These are phyloP conservation scores for Manis pentadactyla DNA, from an alignment of 2,797 vertebrate genomes.

Conservation along the genomic window DNA sequence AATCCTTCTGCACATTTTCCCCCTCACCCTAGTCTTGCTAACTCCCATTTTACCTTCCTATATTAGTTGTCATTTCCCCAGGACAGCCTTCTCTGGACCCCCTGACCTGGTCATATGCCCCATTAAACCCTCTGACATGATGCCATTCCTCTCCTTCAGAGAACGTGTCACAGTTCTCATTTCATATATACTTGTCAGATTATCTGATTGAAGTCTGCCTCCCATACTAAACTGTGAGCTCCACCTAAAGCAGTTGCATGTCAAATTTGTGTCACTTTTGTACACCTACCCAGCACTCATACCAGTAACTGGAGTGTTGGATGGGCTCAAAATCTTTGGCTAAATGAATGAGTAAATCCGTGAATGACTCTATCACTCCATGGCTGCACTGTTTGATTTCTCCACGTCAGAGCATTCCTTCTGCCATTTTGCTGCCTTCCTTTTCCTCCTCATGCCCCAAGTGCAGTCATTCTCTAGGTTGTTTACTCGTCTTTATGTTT, in stretches of 20 bases:
- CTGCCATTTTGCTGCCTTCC: background rate
- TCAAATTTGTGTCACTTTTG: background rate
- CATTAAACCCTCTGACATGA: background rate
- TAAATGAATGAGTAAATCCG: background rate
- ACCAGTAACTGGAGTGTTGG: background rate
- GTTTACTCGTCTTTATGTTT: background rate
- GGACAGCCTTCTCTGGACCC: background rate
- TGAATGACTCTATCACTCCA: background rate
- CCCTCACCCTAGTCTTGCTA: background rate
- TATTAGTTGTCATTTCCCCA: background rate
- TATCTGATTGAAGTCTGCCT: background rate
- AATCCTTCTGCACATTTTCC: background rate
- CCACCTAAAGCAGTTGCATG: background rate
- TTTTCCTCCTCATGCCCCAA: background rate
- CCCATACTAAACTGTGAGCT: background rate
- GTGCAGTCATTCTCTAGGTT: background rate
- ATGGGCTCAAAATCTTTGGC: background rate
- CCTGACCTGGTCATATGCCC: background rate
- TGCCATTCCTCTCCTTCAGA: background rate
- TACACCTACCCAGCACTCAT: background rate
- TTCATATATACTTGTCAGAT: background rate
- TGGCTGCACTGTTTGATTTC: background rate
- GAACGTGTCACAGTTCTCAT: background rate
- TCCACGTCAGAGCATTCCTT: background rate
- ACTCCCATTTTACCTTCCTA: background rate